Evolutionary conservation across 2,797 vertebrate genomes (phyloP).

Genomic region (Propithecus perrieri): DNA sequence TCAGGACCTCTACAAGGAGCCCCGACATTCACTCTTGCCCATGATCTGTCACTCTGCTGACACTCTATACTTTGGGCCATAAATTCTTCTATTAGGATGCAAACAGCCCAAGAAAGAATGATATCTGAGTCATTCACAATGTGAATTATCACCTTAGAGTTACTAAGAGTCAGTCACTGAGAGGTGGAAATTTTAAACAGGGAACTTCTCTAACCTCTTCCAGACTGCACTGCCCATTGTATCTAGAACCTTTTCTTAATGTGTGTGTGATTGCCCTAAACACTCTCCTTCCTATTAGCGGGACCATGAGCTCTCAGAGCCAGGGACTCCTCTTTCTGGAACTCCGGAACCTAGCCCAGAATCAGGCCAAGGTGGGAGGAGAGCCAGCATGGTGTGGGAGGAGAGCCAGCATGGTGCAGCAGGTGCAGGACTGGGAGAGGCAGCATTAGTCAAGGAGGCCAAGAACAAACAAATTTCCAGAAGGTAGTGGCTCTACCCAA

Average conservation of each 20-base stretch:
- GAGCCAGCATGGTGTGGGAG: background rate
- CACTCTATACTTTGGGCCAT: background rate
- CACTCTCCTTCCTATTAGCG: background rate
- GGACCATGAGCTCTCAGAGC: background rate
- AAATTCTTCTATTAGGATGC: background rate
- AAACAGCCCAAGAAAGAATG: background rate
- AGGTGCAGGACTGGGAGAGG: background rate
- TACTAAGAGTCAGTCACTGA: slow-evolving; percentile 4
- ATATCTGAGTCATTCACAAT: background rate
- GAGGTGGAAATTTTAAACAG: background rate
- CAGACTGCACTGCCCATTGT: background rate
- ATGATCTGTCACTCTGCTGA: background rate
- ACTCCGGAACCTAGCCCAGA: slow-evolving; percentile 16
- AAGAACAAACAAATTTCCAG: background rate
- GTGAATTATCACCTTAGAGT: background rate
- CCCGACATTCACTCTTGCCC: background rate
- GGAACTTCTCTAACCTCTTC: background rate
- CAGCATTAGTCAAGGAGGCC: background rate
- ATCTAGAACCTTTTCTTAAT: background rate
- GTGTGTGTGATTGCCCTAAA: background rate
- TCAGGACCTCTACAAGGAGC: background rate
- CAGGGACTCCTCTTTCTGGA: background rate
- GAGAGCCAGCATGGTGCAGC: background rate
- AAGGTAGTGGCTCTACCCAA: background rate
- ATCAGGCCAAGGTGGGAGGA: background rate